phyloP scores from a whole-genome alignment of 2,888 invertebrate species.

The Eupithecia dodoneata region DNA sequence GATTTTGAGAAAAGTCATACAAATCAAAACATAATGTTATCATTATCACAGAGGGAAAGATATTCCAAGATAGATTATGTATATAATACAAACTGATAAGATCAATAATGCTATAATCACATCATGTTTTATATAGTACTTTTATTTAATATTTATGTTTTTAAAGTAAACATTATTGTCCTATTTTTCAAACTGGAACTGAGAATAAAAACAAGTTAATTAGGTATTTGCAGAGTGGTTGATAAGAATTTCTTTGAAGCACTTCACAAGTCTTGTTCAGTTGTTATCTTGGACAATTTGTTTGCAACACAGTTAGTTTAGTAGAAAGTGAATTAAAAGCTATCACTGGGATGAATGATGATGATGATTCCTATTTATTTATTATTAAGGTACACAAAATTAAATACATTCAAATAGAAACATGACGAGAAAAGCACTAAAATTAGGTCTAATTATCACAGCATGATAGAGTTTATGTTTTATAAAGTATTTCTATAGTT shows the following conservation, averaged over 20 bases:
- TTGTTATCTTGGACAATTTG: not conserved
- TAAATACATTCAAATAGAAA: no score
- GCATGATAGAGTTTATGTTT: no score
- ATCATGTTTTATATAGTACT: slow-evolving; percentile 12
- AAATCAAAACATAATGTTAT: slow-evolving; percentile 26
- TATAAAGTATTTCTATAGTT: no score
- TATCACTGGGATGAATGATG: no score
- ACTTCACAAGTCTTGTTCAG: not conserved
- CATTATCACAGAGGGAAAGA: slow-evolving; percentile 26
- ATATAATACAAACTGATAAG: slow-evolving; percentile 48
- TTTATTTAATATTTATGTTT: slow-evolving; percentile 7
- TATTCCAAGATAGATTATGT: slow-evolving; percentile 31
- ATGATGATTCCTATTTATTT: no score
- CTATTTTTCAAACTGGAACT: slow-evolving; percentile 11
- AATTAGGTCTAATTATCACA: no score
- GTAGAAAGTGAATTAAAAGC: no score
- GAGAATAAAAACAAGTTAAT: not conserved
- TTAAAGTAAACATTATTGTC: slow-evolving; percentile 22
- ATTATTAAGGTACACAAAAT: no score
- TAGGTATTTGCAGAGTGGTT: not conserved
- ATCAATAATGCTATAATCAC: slow-evolving; percentile 11
- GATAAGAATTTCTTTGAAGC: slow-evolving; percentile 6
- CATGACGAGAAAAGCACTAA: no score
- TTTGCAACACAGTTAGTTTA: not conserved
- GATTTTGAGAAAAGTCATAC: not conserved